phyloP scores from a whole-genome alignment of 2,797 vertebrate species.

The Hippoglossus hippoglossus region DNA sequence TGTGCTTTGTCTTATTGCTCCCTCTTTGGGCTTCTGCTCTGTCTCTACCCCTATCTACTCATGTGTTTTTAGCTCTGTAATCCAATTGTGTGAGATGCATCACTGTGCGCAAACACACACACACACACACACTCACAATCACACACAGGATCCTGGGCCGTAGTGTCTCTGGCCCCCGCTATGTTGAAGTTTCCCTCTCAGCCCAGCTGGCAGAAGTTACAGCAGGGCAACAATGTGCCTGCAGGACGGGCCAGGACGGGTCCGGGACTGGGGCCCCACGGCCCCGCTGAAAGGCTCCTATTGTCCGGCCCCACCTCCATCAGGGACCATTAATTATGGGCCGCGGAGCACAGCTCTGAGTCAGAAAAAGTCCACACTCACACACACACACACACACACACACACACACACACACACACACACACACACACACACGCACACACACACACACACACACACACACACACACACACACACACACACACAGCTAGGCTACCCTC shows the following conservation, averaged over 20 bases:
- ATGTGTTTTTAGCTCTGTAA: conserved; percentile 82
- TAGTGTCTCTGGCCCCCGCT: conserved; percentile 83
- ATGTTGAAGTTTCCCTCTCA: conserved; percentile 87
- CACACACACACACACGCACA: no score
- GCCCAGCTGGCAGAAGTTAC: conserved; percentile 96
- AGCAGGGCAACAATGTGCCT: conserved; percentile 91
- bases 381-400: no score
- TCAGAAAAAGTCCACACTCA: conserved; percentile 55
- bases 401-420: no score
- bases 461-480: no score
- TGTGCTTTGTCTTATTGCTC: conserved; percentile 15
- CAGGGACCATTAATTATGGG: conserved; percentile 97
- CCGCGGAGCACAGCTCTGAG: conserved; percentile 85
- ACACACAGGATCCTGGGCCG: conserved; percentile 29
- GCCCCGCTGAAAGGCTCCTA: conserved; percentile 91
- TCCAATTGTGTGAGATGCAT: conserved; percentile 84
- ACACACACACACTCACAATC: conserved; percentile 15
- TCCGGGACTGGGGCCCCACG: conserved; percentile 65
- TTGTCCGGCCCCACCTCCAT: conserved; percentile 91
- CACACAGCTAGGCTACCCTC: conserved; percentile 3
- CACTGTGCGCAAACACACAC: conserved; percentile 25
- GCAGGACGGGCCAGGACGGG: conserved; percentile 82
- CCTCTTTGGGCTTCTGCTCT: conserved; percentile 28
- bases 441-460: no score
- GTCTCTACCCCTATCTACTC: conserved; percentile 46